These are phyloP conservation scores for Xiphophorus birchmanni DNA, from an alignment of 2,797 vertebrate species.

Conservation along the genomic window DNA sequence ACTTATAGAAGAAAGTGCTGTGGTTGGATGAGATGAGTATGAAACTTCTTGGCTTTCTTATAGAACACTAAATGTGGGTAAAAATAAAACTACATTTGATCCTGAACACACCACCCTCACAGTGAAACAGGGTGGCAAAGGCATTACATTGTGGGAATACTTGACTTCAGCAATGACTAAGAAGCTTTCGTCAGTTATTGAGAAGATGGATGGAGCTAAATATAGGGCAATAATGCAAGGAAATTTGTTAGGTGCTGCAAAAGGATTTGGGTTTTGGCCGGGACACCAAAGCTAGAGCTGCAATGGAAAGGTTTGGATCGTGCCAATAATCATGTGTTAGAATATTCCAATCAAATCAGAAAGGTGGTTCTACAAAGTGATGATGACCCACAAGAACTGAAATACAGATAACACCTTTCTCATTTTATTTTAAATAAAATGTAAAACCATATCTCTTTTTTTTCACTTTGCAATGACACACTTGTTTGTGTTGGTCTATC, in stretches of 20 bases:
- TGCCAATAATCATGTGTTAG: not conserved
- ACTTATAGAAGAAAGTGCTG: not conserved
- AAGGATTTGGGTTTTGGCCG: not conserved
- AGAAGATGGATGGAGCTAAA: not conserved
- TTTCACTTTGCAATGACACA: not conserved
- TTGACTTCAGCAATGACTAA: not conserved
- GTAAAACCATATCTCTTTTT: not conserved
- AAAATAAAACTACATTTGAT: not conserved
- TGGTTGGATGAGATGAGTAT: not conserved
- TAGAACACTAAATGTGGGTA: not conserved
- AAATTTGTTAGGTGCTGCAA: not conserved
- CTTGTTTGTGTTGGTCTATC: not conserved
- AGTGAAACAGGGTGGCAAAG: not conserved
- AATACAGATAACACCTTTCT: not conserved
- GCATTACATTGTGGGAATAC: not conserved
- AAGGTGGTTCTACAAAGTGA: not conserved
- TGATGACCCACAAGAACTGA: not conserved
- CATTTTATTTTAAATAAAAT: not conserved
- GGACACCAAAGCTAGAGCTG: not conserved
- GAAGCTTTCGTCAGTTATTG: not conserved
- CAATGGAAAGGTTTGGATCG: not conserved
- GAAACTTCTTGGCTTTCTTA: not conserved
- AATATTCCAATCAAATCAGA: not conserved
- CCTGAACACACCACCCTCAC: not conserved
- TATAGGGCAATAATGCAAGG: not conserved